Conservation (phyloP, 2,797 vertebrate species). For the Gorsachius magnificus region DNA sequence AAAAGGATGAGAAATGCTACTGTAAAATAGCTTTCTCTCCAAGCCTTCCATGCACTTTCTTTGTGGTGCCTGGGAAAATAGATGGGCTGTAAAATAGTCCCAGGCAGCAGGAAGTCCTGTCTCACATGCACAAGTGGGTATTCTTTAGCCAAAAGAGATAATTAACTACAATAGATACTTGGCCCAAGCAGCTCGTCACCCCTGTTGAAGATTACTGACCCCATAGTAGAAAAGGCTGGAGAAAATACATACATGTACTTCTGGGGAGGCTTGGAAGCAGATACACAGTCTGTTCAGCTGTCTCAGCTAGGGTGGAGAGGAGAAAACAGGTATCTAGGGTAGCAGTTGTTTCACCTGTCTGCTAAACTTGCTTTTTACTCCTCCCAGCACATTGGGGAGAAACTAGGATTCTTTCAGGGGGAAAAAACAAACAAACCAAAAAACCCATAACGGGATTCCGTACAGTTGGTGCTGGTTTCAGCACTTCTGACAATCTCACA, state of each 20-base stretch:
- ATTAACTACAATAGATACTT: neutral
- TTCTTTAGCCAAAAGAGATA: neutral
- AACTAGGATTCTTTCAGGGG: neutral
- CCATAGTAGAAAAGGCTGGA: neutral
- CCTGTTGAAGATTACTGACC: neutral
- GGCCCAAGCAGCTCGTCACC: neutral
- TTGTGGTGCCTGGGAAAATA: neutral
- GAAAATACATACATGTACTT: neutral
- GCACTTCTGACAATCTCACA: neutral
- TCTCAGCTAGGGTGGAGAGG: neutral
- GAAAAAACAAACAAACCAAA: neutral
- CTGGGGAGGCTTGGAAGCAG: neutral
- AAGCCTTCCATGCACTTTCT: neutral
- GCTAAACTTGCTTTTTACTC: neutral
- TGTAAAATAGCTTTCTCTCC: neutral
- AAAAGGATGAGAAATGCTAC: neutral
- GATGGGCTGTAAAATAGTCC: neutral
- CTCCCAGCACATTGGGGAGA: fast-evolving
- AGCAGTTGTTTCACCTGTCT: neutral
- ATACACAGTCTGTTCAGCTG: neutral
- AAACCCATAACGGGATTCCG: neutral
- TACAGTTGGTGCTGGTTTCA: neutral
- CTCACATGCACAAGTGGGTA: neutral
- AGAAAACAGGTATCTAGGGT: neutral
- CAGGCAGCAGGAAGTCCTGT: neutral